Evolutionary conservation across 2,797 vertebrate species (phyloP), one percentile per base, ranked within the genome.

Genomic region (Lithobates pipiens): DNA sequence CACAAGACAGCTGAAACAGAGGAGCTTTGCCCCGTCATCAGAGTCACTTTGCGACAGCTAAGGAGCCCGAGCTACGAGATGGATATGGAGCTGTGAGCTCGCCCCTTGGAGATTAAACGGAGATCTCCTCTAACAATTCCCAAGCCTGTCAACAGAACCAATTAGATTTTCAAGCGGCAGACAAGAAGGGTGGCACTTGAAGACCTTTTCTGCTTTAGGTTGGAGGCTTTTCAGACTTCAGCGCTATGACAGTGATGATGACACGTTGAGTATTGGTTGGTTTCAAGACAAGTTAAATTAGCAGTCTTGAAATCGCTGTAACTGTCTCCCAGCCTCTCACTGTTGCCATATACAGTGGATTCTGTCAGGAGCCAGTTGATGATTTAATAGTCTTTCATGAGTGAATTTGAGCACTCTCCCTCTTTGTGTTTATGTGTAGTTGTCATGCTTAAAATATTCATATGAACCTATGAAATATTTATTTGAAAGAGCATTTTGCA

Each of bases 371-470:
- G 94, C 92, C 92, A 93, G 93, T 96, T 99, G 97, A 98, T 96
- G 97, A 96, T 97, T 98, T 98, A 98, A 99, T 99, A 97, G 97
- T 97, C 96, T 96, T 96, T 95, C 95, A 96, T 96, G 96, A 98
- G 96, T 97, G 96, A 96, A 98, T 98, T 97, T 97, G 96, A 97
- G 97, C 96, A 96, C 96, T 98, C 96, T 95, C 65, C 65, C 96
- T 95, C 96, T 97, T 95, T 97, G 96, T 98, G 97, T 98, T 98
- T 98, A 97, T 96, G 96, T 93, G 96, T 95, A 94, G 96, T 97
- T 98, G 97, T 98, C 97, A 98, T 92, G 95, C 95, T 96, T 95
- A 96, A 97, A 98, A 98, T 98, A 98, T 98, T 99, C 96, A 97
- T 97, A 97, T 96, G 94, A 95, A 97, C 96, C 96, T 96, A 96